A percentile compares a stretch with the other conserved stretches of the same genome.
phyloP scores from a whole-genome alignment of 1,140 invertebrate genomes.

The Marisa cornuarietis region DNA sequence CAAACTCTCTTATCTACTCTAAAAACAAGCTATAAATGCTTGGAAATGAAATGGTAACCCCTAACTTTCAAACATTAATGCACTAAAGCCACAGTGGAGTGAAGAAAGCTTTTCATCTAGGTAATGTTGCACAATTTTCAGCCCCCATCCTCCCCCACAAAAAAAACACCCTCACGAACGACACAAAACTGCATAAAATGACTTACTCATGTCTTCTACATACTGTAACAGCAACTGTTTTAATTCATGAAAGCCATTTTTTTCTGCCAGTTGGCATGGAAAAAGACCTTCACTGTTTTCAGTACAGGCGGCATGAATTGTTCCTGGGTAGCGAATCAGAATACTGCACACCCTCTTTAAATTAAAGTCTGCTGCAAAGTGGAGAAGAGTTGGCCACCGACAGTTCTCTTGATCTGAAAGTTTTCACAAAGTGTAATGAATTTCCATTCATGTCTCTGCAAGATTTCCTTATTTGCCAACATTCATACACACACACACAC shows the following conservation, averaged over 20 bases:
- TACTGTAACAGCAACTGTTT: constrained; percentile 9
- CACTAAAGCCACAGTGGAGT: too few species aligned
- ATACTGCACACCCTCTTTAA: constrained; percentile 7
- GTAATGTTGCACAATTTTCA: too few species aligned
- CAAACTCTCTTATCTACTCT: too few species aligned
- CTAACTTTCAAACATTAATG: too few species aligned
- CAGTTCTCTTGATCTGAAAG: neutral
- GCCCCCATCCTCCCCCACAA: too few species aligned
- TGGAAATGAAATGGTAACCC: too few species aligned
- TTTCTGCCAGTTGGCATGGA: constrained; percentile 20
- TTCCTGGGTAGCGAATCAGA: constrained; percentile 21
- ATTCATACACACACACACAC: neutral
- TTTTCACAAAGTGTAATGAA: neutral
- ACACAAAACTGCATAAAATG: too few species aligned
- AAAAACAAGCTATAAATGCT: too few species aligned
- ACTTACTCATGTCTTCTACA: constrained; percentile 23
- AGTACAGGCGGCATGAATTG: constrained; percentile 17
- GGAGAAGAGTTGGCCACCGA: constrained; percentile 18
- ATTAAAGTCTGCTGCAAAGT: constrained; percentile 31
- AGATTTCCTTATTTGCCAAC: neutral
- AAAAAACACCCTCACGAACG: too few species aligned
- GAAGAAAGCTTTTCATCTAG: too few species aligned
- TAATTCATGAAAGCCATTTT: neutral
- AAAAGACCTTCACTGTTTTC: constrained; percentile 17
- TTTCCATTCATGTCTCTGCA: neutral